phyloP scores from a whole-genome alignment of 1,140 invertebrate species.

The Neuroterus valhalla region DNA sequence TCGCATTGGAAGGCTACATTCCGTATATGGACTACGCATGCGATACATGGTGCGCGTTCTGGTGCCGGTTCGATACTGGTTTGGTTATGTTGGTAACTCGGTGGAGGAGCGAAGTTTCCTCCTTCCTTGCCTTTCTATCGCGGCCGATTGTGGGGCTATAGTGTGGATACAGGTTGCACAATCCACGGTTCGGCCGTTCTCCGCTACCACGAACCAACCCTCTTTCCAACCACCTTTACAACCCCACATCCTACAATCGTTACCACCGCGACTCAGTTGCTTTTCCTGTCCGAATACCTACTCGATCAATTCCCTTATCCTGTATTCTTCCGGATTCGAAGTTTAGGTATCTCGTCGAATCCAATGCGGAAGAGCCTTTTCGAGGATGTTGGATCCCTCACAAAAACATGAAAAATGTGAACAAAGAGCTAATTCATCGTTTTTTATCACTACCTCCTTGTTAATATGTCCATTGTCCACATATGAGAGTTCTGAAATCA shows the following conservation, averaged over 20 bases:
- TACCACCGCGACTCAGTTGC: constrained; percentile 7
- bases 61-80: constrained; percentile 75
- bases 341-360: background rate
- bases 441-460: too few species aligned
- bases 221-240: constrained; percentile 44
- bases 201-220: constrained; percentile 44
- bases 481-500: too few species aligned
- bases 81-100: constrained; percentile 72
- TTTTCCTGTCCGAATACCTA: constrained; percentile 15
- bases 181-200: constrained; percentile 49
- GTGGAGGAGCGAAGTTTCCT: constrained; percentile 71
- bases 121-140: constrained; percentile 47
- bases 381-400: too few species aligned
- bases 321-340: constrained; percentile 33
- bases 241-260: constrained; percentile 41
- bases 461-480: too few species aligned
- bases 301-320: constrained; percentile 57
- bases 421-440: too few species aligned
- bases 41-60: constrained; percentile 60
- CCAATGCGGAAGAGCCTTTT: too few species aligned
- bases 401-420: too few species aligned
- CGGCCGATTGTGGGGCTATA: constrained; percentile 36
- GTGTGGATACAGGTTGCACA: constrained; percentile 16
- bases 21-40: constrained; percentile 34
- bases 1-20: constrained; percentile 6